These are phyloP conservation scores for Horisme vitalbata DNA, from an alignment of 2,888 invertebrate genomes.

Conservation along the genomic window DNA sequence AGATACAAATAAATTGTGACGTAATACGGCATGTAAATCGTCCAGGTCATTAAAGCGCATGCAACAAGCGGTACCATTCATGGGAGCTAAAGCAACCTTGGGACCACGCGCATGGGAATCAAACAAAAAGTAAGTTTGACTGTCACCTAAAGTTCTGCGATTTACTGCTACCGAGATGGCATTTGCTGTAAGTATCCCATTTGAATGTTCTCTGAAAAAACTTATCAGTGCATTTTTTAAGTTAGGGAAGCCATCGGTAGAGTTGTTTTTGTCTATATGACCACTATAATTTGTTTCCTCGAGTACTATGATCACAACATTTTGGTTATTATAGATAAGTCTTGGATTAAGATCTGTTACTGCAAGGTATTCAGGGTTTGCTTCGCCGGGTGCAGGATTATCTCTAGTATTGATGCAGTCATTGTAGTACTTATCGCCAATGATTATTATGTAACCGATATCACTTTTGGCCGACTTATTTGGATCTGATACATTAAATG, in stretches of 20 bases:
- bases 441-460: slow-evolving; percentile 16
- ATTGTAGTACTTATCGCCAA: slow-evolving; percentile 17
- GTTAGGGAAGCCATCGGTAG: slow-evolving; percentile 18
- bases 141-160: slow-evolving; percentile 5
- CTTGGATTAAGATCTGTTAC: slow-evolving; percentile 6
- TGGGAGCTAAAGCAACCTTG: slow-evolving; percentile 20
- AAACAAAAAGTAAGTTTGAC: slow-evolving; percentile 14
- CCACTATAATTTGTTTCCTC: slow-evolving; percentile 14
- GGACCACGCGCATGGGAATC: slow-evolving; percentile 25
- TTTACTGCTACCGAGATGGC: slow-evolving; percentile 11
- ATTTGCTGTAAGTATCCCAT: slow-evolving; percentile 18
- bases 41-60: slow-evolving; percentile 20
- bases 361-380: slow-evolving; percentile 16
- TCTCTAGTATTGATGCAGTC: slow-evolving; percentile 10
- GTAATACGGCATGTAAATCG: slow-evolving; percentile 12
- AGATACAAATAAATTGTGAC: slow-evolving; percentile 13
- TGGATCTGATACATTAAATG: slow-evolving; percentile 11
- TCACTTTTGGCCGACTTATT: slow-evolving; percentile 15
- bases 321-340: slow-evolving; percentile 18
- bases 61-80: slow-evolving; percentile 20
- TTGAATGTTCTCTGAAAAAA: slow-evolving; percentile 17
- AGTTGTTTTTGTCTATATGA: slow-evolving; percentile 9
- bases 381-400: slow-evolving; percentile 8
- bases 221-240: slow-evolving; percentile 15
- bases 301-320: slow-evolving; percentile 4